Conservation (phyloP, 2,113 vertebrate species). For the Mus pahari region DNA sequence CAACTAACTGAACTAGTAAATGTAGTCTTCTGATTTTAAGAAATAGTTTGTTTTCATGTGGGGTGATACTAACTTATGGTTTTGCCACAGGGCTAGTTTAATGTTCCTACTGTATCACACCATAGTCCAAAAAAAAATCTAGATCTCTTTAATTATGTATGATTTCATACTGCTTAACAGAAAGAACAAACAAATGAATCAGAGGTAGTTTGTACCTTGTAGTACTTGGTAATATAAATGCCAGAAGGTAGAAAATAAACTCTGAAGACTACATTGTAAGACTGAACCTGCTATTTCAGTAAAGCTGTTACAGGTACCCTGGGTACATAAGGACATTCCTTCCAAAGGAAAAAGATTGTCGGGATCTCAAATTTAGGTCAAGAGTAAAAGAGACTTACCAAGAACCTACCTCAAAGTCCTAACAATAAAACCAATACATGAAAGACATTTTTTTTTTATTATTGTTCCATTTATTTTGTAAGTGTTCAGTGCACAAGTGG, state of each 20-base stretch:
- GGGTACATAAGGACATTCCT: neutral
- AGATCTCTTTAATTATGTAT: conserved; percentile 41
- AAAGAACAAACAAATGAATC: conserved; percentile 24
- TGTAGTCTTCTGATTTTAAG: neutral
- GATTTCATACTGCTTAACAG: neutral
- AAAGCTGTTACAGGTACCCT: neutral
- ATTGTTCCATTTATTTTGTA: neutral
- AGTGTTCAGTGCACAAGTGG: neutral
- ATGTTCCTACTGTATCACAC: neutral
- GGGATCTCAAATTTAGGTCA: conserved; percentile 30
- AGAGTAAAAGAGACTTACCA: neutral
- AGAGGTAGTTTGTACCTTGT: neutral
- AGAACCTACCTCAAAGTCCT: conserved; percentile 15
- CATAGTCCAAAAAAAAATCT: neutral
- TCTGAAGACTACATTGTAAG: neutral
- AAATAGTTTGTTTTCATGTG: neutral
- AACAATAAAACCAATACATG: conserved; percentile 38
- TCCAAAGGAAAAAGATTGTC: neutral
- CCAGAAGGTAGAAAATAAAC: conserved; percentile 12
- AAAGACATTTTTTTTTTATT: neutral
- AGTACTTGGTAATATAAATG: neutral
- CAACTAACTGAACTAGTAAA: neutral
- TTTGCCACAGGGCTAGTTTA: conserved; percentile 29
- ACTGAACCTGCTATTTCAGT: neutral
- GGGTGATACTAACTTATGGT: neutral